Conservation (phyloP, 2,113 vertebrate genomes). For the Ceyx cyanopectus region DNA sequence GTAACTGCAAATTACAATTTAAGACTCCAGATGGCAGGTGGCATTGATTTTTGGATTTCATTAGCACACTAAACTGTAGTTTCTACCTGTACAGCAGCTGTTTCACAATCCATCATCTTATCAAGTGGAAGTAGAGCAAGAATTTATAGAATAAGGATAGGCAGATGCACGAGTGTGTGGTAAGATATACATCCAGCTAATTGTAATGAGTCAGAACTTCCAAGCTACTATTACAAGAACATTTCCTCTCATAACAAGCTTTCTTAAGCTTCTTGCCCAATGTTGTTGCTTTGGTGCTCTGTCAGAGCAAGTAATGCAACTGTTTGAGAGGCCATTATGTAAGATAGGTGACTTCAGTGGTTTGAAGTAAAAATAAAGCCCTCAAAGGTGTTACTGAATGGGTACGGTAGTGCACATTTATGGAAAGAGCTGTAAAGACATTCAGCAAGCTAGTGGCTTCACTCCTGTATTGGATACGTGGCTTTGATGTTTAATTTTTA, state of each 20-base stretch:
- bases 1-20: not conserved
- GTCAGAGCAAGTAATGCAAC: not conserved
- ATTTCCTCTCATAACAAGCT: not conserved
- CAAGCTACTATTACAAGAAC: not conserved
- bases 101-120: not conserved
- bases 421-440: not conserved
- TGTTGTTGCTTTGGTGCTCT: not conserved
- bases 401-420: rapidly evolving
- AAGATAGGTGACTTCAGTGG: not conserved
- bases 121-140: not conserved
- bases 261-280: not conserved
- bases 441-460: not conserved
- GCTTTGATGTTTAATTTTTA: not conserved
- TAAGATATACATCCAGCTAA: not conserved
- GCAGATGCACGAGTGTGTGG: not conserved
- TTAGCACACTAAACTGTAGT: not conserved
- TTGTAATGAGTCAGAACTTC: not conserved
- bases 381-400: not conserved
- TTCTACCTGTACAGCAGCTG: not conserved
- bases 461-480: not conserved
- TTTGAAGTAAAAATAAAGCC: not conserved
- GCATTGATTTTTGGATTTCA: not conserved
- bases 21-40: not conserved
- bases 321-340: not conserved
- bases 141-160: not conserved